Conservation (phyloP, 2,113 vertebrate species). For the Osmerus eperlanus region DNA sequence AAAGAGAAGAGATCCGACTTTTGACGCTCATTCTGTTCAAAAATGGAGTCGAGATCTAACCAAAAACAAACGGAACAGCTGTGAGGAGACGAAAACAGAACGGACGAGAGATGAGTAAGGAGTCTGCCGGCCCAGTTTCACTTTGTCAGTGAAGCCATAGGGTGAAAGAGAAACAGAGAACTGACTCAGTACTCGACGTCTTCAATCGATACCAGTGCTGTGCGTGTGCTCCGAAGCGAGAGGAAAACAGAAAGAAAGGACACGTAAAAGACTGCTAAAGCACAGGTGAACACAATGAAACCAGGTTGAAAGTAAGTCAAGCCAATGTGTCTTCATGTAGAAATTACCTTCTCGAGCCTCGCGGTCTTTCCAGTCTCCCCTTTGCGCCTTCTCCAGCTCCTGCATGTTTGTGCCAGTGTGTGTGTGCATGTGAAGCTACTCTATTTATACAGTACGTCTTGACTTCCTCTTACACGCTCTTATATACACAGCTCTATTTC, state of each 20-base stretch:
- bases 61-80: neutral
- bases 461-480: slow-evolving; percentile 74
- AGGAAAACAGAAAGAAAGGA: too few species aligned
- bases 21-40: neutral
- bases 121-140: too few species aligned
- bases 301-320: too few species aligned
- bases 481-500: slow-evolving; percentile 62
- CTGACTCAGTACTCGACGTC: neutral
- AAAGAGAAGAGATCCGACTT: neutral
- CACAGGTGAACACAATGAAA: too few species aligned
- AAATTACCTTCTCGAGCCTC: neutral
- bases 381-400: neutral
- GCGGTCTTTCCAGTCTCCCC: too few species aligned
- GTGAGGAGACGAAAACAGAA: neutral
- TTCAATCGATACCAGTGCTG: neutral
- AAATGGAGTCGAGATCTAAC: neutral
- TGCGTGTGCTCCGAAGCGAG: too few species aligned
- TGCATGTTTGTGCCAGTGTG: slow-evolving; percentile 6
- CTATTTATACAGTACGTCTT: slow-evolving; percentile 44
- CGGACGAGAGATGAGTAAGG: neutral
- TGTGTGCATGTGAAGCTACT: slow-evolving; percentile 28
- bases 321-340: neutral
- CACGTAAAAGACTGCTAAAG: too few species aligned
- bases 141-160: too few species aligned
- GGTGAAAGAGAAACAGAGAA: neutral